Evolutionary conservation across 2,797 vertebrate genomes (phyloP).

Genomic region (Agapornis canus): DNA sequence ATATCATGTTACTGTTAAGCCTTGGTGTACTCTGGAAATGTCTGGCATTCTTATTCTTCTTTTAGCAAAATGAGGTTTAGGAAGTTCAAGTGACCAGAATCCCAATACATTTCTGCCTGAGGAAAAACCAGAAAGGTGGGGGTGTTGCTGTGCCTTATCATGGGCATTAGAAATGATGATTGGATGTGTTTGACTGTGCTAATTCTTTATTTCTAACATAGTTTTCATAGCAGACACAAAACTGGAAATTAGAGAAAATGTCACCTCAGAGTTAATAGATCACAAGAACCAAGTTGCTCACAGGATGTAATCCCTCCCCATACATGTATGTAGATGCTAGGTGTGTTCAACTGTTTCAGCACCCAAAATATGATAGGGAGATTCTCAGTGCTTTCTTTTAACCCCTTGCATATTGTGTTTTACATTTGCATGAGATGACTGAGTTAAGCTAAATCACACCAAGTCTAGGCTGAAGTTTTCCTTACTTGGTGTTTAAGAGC

Average conservation of each 20-base stretch:
- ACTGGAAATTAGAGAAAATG: background rate
- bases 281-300: background rate
- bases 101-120: background rate
- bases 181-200: background rate
- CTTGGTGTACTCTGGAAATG: slow-evolving; percentile 2
- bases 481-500: background rate
- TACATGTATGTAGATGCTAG: background rate
- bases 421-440: background rate
- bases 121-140: background rate
- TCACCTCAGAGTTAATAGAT: background rate
- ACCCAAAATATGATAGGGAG: background rate
- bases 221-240: background rate
- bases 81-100: background rate
- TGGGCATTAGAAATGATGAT: background rate
- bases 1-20: background rate
- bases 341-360: background rate
- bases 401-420: background rate
- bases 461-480: background rate
- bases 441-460: background rate
- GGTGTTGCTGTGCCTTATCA: background rate
- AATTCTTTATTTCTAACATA: background rate
- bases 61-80: slow-evolving; percentile 7
- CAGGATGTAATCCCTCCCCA: background rate
- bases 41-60: background rate
- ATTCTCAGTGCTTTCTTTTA: background rate